These are phyloP conservation scores for Scalopus aquaticus DNA, from an alignment of 2,113 vertebrate genomes.

Conservation along the genomic window DNA sequence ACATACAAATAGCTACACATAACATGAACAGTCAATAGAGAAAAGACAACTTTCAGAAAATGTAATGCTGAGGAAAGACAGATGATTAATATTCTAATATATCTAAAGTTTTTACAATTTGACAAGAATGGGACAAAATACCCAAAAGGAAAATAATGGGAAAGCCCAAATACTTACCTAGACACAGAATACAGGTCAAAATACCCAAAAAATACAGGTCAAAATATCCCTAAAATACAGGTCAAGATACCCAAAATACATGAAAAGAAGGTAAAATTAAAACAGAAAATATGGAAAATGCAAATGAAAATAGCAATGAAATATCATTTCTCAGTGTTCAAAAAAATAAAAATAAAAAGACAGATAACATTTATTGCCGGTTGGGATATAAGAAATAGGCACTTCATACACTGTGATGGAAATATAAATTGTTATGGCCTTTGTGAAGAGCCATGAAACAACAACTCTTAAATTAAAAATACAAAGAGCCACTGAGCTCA, in stretches of 20 bases:
- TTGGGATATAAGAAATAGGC: not conserved
- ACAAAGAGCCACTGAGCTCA: not conserved
- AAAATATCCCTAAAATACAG: not conserved
- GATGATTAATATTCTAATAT: not conserved
- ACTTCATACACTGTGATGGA: not conserved
- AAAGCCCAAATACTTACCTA: not conserved
- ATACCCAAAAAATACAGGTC: not conserved
- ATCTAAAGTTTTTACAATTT: not conserved
- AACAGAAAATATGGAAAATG: not conserved
- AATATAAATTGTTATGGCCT: not conserved
- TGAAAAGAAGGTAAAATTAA: not conserved
- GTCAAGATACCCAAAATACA: not conserved
- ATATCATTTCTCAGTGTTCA: not conserved
- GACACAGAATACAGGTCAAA: not conserved
- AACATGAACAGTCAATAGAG: not conserved
- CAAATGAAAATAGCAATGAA: not conserved
- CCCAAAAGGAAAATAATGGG: not conserved
- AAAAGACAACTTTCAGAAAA: not conserved
- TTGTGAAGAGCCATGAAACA: not conserved
- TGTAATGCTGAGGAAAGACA: not conserved
- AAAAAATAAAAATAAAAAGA: not conserved
- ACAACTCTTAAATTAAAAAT: slow-evolving; percentile 20
- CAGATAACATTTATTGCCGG: not conserved
- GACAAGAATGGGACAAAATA: not conserved
- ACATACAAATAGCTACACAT: not conserved